A percentile compares a stretch with the other conserved stretches of the same genome.
Conservation (phyloP, 1,140 invertebrate genomes). For the Onthophagus taurus region DNA sequence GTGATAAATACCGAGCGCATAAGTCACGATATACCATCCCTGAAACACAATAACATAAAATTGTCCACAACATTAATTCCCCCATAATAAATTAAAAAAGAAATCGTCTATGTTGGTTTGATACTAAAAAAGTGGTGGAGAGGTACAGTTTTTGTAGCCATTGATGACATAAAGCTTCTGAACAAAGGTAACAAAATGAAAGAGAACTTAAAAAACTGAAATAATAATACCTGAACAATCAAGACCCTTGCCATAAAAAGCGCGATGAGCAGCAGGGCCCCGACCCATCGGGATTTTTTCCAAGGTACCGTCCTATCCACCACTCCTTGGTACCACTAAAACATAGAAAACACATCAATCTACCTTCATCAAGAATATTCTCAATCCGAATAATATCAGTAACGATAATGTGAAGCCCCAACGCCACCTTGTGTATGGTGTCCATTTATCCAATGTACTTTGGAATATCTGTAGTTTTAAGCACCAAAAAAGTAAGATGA, state of each 20-base stretch:
- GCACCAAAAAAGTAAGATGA: no score
- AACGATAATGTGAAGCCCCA: conserved; percentile 47
- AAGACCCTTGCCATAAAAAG: conserved; percentile 33
- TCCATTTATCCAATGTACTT: conserved; percentile 50
- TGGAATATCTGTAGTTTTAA: conserved; percentile 36
- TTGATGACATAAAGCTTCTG: no score
- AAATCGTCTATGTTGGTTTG: neutral
- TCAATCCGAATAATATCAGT: conserved; percentile 46
- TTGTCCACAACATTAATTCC: neutral
- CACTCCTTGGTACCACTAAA: conserved; percentile 38
- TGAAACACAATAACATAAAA: conserved; percentile 49
- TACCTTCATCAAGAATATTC: conserved; percentile 53
- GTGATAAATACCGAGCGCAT: conserved; percentile 97
- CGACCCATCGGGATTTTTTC: conserved; percentile 32
- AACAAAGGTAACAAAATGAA: conserved; percentile 1
- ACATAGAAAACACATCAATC: conserved; percentile 32
- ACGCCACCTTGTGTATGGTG: conserved; percentile 48
- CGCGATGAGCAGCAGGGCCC: conserved; percentile 26
- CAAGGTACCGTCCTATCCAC: conserved; percentile 38
- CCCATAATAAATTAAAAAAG: conserved; percentile 6
- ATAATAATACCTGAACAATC: conserved; percentile 33
- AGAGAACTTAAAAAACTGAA: conserved; percentile 12
- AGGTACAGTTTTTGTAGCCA: conserved; percentile 1
- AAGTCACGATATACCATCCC: conserved; percentile 99
- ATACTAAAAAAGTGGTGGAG: conserved; percentile 17